Percentiles rank a stretch among this genome's conserved stretches.
These are phyloP conservation scores for Cryptocephalus primarius DNA, from an alignment of 2,888 invertebrate species.

Conservation along the genomic window DNA sequence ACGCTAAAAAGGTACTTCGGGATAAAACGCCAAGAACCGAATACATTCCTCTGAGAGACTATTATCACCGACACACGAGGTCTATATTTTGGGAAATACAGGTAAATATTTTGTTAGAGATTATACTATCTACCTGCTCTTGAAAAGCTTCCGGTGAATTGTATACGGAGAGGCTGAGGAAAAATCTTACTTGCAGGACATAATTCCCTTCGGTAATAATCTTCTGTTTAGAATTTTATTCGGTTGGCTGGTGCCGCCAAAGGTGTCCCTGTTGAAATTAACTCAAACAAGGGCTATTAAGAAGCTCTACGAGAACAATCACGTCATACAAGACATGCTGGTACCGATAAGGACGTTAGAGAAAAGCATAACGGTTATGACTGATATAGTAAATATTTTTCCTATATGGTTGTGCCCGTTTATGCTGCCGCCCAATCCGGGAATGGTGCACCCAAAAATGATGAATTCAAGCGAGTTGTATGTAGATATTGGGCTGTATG, in stretches of 20 bases:
- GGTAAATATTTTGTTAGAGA: slow-evolving; percentile 36
- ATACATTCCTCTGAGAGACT: slow-evolving; percentile 69
- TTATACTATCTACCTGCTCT: slow-evolving; percentile 3
- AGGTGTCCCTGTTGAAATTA: slow-evolving; percentile 67
- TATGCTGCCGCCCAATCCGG: slow-evolving; percentile 54
- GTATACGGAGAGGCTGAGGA: too few species aligned
- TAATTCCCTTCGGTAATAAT: slow-evolving; percentile 74
- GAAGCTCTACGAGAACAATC: slow-evolving; percentile 62
- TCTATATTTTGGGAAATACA: slow-evolving; percentile 78
- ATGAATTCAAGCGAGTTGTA: slow-evolving; percentile 39
- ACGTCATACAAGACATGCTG: slow-evolving; percentile 74
- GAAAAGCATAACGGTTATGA: slow-evolving; percentile 51
- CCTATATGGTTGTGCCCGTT: slow-evolving; percentile 80
- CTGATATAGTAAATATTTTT: slow-evolving; percentile 54
- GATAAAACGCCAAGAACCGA: slow-evolving; percentile 40
- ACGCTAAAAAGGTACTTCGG: slow-evolving; percentile 49
- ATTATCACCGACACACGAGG: slow-evolving; percentile 71
- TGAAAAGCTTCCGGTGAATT: slow-evolving; percentile 3
- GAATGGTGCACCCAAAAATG: slow-evolving; percentile 51
- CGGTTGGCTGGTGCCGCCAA: slow-evolving; percentile 77
- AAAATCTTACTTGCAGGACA: slow-evolving; percentile 45
- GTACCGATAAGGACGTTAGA: slow-evolving; percentile 55
- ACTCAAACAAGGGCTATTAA: slow-evolving; percentile 61
- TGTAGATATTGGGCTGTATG: slow-evolving; percentile 75
- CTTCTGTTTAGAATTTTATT: slow-evolving; percentile 57